Evolutionary conservation across 2,113 vertebrate species (phyloP).

Genomic region (Coptodon rendalli): DNA sequence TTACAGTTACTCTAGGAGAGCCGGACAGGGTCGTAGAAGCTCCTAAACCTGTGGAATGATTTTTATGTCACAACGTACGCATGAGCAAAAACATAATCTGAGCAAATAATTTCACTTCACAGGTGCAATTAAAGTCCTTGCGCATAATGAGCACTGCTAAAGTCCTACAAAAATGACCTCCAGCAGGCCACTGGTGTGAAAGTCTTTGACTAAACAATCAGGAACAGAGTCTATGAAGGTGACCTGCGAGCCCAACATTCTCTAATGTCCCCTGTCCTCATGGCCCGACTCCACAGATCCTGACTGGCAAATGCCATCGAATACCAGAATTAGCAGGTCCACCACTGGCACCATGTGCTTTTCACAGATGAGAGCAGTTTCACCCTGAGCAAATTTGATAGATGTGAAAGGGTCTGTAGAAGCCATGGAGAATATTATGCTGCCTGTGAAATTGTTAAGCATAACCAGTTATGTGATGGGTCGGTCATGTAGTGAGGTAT

Average conservation of each 20-base stretch:
- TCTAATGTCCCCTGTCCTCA: neutral
- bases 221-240: neutral
- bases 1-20: neutral
- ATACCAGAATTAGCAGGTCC: neutral
- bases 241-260: neutral
- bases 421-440: neutral
- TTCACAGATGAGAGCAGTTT: neutral
- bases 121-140: neutral
- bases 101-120: neutral
- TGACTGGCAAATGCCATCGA: neutral
- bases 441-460: neutral
- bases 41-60: neutral
- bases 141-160: neutral
- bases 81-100: neutral
- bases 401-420: neutral
- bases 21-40: neutral
- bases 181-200: neutral
- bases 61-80: too few species aligned
- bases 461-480: neutral
- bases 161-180: neutral
- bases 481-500: neutral
- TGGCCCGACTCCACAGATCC: neutral
- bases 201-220: neutral
- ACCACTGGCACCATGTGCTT: neutral
- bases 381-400: neutral